phyloP scores from a whole-genome alignment of 2,113 vertebrate species.

The Xenopus laevis region DNA sequence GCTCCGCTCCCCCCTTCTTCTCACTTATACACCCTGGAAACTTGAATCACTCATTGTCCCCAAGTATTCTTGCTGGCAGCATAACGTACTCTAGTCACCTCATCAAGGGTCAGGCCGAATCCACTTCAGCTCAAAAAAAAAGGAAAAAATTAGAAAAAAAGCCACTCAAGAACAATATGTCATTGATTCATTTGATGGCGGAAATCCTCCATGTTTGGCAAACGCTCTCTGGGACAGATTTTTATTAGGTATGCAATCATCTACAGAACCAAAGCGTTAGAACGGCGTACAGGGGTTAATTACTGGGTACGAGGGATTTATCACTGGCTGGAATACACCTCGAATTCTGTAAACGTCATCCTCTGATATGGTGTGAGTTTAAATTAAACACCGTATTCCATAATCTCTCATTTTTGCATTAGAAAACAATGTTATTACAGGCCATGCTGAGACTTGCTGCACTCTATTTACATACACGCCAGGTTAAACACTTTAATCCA shows the following conservation, averaged over 20 bases:
- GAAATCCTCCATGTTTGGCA: constrained; percentile 31
- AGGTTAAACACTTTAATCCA: background rate
- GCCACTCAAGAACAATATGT: constrained; percentile 22
- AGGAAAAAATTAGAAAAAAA: background rate
- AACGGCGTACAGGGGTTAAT: no score
- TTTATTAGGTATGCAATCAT: background rate
- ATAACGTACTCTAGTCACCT: constrained; percentile 21
- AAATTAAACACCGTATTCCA: no score
- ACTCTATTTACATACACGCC: no score
- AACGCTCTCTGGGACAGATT: background rate
- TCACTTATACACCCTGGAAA: constrained; percentile 38
- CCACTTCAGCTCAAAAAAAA: constrained; percentile 1
- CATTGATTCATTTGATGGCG: constrained; percentile 32
- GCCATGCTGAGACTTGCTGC: no score
- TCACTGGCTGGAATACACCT: no score
- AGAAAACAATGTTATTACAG: no score
- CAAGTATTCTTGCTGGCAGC: constrained; percentile 39
- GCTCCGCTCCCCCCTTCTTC: constrained; percentile 7
- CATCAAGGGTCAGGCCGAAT: constrained; percentile 34
- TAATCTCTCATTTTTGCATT: no score
- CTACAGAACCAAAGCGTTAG: background rate
- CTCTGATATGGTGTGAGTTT: no score
- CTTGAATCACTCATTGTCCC: constrained; percentile 43
- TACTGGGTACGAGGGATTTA: no score
- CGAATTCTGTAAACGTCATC: no score